Conservation (phyloP, 2,797 vertebrate species). For the Poeciliopsis paucimaculata region DNA sequence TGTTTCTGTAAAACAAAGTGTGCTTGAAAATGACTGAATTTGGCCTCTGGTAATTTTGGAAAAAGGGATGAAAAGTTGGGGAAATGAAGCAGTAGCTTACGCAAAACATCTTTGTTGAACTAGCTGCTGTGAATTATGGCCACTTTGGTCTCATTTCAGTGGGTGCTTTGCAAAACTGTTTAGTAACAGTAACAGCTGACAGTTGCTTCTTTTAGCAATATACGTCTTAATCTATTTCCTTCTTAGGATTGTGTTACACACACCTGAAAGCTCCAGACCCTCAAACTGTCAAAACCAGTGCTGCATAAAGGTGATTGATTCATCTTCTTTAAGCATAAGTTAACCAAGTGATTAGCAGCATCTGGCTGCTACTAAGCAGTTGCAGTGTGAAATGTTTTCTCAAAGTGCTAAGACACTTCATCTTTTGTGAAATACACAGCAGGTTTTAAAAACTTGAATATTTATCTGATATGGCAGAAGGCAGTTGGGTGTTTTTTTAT, state of each 20-base stretch:
- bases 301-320: background rate
- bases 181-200: background rate
- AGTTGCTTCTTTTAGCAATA: background rate
- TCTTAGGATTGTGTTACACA: background rate
- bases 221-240: background rate
- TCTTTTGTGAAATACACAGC: background rate
- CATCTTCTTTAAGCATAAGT: background rate
- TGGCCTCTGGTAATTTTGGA: background rate
- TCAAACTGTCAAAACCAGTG: background rate
- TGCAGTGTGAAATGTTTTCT: background rate
- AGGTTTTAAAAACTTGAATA: background rate
- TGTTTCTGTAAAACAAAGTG: background rate
- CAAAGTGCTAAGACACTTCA: background rate
- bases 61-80: background rate
- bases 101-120: background rate
- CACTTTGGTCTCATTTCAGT: background rate
- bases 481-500: background rate
- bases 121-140: background rate
- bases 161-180: background rate
- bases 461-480: background rate
- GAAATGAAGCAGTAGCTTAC: background rate
- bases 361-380: background rate
- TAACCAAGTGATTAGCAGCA: background rate
- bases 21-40: background rate
- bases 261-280: background rate